A percentile compares a stretch with the other conserved stretches of the same genome.
Evolutionary conservation across 2,797 vertebrate species (phyloP).

Genomic region (Argya squamiceps): DNA sequence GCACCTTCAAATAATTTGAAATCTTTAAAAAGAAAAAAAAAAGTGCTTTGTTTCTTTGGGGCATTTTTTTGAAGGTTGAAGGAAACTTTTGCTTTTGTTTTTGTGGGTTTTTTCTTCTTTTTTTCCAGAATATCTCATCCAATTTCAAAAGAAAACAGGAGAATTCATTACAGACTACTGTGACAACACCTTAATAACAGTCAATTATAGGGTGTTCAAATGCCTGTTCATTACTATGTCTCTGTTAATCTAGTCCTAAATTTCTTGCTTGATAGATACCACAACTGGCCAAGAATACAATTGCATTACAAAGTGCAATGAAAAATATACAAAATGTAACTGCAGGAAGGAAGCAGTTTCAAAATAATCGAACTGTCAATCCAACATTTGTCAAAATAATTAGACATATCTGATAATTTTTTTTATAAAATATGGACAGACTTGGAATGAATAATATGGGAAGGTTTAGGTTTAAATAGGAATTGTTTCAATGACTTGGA

Average conservation of each 20-base stretch:
- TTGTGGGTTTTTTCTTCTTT: background rate
- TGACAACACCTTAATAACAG: slow-evolving; percentile 69
- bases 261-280: slow-evolving; percentile 72
- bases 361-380: slow-evolving; percentile 40
- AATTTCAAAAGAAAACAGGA: slow-evolving; percentile 39
- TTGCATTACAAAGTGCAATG: slow-evolving; percentile 38
- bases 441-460: background rate
- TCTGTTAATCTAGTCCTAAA: slow-evolving; percentile 76
- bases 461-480: slow-evolving; percentile 16
- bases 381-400: slow-evolving; percentile 45
- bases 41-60: background rate
- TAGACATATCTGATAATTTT: background rate
- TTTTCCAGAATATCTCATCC: background rate
- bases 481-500: slow-evolving; percentile 31
- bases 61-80: background rate
- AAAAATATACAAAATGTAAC: slow-evolving; percentile 33
- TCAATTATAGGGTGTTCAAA: slow-evolving; percentile 64
- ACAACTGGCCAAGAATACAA: slow-evolving; percentile 57
- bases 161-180: slow-evolving; percentile 55
- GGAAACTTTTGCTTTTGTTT: slow-evolving; percentile 3
- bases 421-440: background rate
- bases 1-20: background rate
- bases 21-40: background rate
- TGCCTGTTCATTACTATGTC: slow-evolving; percentile 73
- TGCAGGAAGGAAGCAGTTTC: slow-evolving; percentile 18